These are phyloP conservation scores for Crotalus viridis DNA, from an alignment of 2,113 vertebrate genomes.

Conservation along the genomic window DNA sequence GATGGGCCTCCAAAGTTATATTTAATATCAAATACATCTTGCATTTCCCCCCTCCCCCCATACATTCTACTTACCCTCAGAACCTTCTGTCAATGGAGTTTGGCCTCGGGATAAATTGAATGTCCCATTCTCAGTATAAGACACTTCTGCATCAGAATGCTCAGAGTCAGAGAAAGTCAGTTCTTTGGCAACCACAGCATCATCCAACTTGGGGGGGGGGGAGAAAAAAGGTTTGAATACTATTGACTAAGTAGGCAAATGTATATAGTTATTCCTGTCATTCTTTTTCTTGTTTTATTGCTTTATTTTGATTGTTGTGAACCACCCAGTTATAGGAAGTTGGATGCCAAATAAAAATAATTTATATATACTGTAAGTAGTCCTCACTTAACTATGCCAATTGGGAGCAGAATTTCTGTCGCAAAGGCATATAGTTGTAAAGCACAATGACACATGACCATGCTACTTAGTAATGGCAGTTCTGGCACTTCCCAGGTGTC, in stretches of 20 bases:
- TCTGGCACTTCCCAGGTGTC: too few relatives aligned
- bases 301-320: neutral
- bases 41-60: neutral
- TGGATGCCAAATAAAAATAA: neutral
- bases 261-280: neutral
- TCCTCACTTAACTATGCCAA: neutral
- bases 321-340: neutral
- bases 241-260: conserved; percentile 6
- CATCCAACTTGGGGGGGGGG: conserved; percentile 80
- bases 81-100: conserved; percentile 92
- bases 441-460: too few relatives aligned
- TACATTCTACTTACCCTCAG: conserved; percentile 80
- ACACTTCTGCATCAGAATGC: conserved; percentile 91
- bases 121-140: conserved; percentile 91
- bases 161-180: conserved; percentile 90
- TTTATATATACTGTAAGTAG: neutral
- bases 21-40: neutral
- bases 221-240: conserved; percentile 16
- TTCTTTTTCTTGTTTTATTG: neutral
- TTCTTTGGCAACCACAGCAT: conserved; percentile 83
- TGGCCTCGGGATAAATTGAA: conserved; percentile 94
- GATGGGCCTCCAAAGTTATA: neutral
- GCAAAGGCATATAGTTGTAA: too few relatives aligned
- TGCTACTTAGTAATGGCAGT: too few relatives aligned
- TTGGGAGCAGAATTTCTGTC: too few relatives aligned